A percentile compares a stretch with the other conserved stretches of the same genome.
phyloP scores from a whole-genome alignment of 2,797 vertebrate genomes.

The Chanos chanos region DNA sequence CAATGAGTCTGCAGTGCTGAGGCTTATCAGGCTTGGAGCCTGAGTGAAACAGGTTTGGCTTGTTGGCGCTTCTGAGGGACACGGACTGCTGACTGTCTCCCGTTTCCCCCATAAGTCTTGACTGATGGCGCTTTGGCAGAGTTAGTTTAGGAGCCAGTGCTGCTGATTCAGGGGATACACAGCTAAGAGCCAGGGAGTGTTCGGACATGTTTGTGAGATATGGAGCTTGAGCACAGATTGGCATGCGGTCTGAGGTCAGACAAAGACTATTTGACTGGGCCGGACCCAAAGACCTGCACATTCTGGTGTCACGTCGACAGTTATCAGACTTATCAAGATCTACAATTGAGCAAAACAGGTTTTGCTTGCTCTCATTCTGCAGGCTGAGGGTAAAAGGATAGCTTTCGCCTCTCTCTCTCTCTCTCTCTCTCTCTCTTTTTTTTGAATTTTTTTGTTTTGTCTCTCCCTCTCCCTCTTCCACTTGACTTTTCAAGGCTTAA shows the following conservation, averaged over 20 bases:
- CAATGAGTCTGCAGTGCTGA: too few species aligned
- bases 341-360: background rate
- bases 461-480: background rate
- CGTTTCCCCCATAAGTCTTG: too few species aligned
- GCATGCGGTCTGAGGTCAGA: too few species aligned
- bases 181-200: too few species aligned
- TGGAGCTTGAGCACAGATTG: too few species aligned
- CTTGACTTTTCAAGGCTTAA: background rate
- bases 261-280: background rate
- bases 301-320: background rate
- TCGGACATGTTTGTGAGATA: too few species aligned
- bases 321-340: background rate
- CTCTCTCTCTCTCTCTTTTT: background rate
- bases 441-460: too few species aligned
- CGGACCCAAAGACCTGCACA: background rate
- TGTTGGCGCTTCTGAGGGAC: background rate
- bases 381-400: too few species aligned
- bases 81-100: background rate
- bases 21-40: too few species aligned
- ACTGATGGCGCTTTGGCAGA: background rate
- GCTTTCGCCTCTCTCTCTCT: background rate
- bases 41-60: background rate
- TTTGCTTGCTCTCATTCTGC: background rate
- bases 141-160: background rate
- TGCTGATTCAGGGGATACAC: background rate